phyloP scores from a whole-genome alignment of 2,888 invertebrate genomes.

The Neoascia interrupta region DNA sequence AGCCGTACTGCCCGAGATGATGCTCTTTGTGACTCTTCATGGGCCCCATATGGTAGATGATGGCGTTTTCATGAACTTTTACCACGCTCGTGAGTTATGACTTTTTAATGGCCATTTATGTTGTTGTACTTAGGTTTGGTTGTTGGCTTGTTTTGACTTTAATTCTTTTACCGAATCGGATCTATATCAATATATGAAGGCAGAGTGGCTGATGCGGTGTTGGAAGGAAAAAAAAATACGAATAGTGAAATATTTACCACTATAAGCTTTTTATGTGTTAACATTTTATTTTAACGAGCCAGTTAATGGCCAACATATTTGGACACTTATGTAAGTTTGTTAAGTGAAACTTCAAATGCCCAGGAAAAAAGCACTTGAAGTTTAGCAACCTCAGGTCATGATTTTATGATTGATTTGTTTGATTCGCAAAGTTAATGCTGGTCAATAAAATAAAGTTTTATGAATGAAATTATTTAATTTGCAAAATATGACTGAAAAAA shows the following conservation, averaged over 20 bases:
- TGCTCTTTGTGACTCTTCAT: not conserved
- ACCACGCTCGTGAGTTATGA: conserved; percentile 5
- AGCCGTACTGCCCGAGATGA: not conserved
- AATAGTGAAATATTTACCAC: no score
- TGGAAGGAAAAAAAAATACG: not conserved
- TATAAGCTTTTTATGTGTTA: not conserved
- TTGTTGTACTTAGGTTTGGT: not conserved
- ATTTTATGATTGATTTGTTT: no score
- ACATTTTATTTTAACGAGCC: not conserved
- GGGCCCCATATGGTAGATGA: not conserved
- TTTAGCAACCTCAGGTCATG: no score
- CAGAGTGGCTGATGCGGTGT: not conserved
- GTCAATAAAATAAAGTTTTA: no score
- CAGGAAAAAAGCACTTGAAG: no score
- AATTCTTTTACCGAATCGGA: conserved; percentile 4
- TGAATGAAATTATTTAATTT: no score
- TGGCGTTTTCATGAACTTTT: not conserved
- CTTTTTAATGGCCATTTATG: not conserved
- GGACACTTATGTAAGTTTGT: not conserved
- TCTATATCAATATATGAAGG: not conserved
- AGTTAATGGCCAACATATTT: not conserved
- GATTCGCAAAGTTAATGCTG: no score
- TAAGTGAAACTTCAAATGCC: not conserved
- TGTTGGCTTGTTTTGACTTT: no score
- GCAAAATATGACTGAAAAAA: no score